Conservation (phyloP, 2,888 invertebrate genomes). For the Campopleginae sp. region DNA sequence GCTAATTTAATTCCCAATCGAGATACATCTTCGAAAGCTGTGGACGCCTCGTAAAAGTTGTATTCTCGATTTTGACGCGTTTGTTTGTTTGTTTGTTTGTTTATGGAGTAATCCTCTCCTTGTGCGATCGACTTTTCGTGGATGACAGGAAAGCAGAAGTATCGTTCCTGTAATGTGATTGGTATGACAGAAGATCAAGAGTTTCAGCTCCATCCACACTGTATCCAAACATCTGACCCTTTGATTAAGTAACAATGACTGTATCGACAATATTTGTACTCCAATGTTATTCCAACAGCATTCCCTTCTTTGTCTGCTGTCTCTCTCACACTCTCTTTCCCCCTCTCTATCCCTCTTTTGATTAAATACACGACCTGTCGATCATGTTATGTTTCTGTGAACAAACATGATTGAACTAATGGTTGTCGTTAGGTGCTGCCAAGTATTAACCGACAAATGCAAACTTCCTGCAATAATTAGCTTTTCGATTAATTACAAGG, state of each 20-base stretch:
- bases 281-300: not conserved
- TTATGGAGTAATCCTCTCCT: not conserved
- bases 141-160: not conserved
- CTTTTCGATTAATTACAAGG: not conserved
- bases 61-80: not conserved
- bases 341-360: not conserved
- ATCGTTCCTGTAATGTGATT: not conserved
- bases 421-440: not conserved
- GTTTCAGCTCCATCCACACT: not conserved
- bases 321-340: not conserved
- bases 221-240: not conserved
- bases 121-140: too few relatives aligned
- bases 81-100: not conserved
- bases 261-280: not conserved
- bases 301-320: not conserved
- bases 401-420: conserved; percentile 8
- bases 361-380: not conserved
- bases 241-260: conserved; percentile 1
- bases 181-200: not conserved
- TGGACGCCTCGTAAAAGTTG: not conserved
- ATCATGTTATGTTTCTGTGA: not conserved
- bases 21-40: not conserved
- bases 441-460: conserved; percentile 22
- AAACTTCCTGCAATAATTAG: conserved; percentile 15
- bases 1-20: conserved; percentile 8